Base-by-base conservation (phyloP, 2,113 vertebrate species). In the Labeo rohita region DNA sequence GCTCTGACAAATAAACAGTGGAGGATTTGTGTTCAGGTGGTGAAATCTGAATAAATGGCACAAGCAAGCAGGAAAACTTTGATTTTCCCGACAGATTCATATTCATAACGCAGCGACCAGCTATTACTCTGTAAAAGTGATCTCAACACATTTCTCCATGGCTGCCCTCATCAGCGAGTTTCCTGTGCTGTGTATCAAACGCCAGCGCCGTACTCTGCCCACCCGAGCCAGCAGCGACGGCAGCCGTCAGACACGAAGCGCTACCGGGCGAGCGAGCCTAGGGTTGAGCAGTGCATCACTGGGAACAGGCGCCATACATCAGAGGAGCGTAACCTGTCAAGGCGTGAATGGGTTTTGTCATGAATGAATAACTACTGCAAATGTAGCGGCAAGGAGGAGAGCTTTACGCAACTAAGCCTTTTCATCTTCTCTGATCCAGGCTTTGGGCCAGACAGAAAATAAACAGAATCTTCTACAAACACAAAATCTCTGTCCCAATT, bases 291-390 rank as follows among this genome's bases (percentile, higher is more conserved):
- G 39, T 83, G 91, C 85, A 90, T 90, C 89, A 45, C 21, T 85
- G n/a, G 89, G 91, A 93, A 92, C 92, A 86, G 89, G 91, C 90
- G 86, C 92, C 88, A 93, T 95, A 94, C 91, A 95, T 95, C 94
- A 95, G 90, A 65, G 89, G 89, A 87, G 92, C 91, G 87, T 83
- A 83, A 91, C 89, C 93, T 95, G 93, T 95, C 94, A 93, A 90
- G 89, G 91, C 89, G 80, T 94, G 94, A 95, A 95, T 94, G 92
- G 93, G 92, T 93, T 95, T 94, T 94, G 95, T 94, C 94, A 94
- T 94, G 94, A 95, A 94, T 95, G 94, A 95, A 94, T 94, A 94
- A 95, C 93, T 93, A 89, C 91, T 89, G 90, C 90, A 92, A 93
- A 94, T 92, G 92, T 89, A 89, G 87, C 54, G 84, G 91, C 87